phyloP scores from a whole-genome alignment of 1,140 invertebrate species.

The Chrysomallon squamiferum region DNA sequence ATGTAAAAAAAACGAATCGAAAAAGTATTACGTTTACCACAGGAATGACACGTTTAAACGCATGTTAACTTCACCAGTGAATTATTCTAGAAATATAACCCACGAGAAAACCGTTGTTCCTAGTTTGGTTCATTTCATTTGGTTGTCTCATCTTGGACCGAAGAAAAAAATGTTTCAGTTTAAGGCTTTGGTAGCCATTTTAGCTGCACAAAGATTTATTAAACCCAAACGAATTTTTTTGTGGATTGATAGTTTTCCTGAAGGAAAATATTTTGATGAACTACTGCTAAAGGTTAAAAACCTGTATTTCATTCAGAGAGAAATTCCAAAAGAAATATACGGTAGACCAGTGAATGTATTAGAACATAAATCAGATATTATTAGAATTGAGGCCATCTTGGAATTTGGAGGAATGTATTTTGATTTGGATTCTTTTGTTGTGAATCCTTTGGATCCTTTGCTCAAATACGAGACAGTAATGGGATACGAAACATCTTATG shows the following conservation, averaged over 20 bases:
- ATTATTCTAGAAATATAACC: no score
- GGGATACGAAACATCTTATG: not conserved
- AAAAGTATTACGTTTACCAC: no score
- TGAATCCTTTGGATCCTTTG: not conserved
- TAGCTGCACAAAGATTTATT: not conserved
- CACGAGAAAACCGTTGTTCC: no score
- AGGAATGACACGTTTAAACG: no score
- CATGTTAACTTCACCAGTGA: no score
- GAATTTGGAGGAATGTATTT: conserved; percentile 1
- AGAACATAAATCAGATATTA: not conserved
- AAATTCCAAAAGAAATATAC: not conserved
- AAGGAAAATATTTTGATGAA: not conserved
- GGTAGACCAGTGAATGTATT: not conserved
- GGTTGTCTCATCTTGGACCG: no score
- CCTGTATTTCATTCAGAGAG: not conserved
- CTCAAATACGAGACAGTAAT: not conserved
- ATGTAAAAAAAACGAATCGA: no score
- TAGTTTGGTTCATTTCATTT: no score
- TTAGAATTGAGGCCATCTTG: not conserved
- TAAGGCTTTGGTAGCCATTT: not conserved
- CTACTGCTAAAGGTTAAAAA: not conserved
- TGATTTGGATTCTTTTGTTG: not conserved
- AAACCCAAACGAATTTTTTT: not conserved
- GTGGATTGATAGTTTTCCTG: not conserved
- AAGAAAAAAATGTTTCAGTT: no score